These are phyloP conservation scores for Hypocryptadius cinnamomeus DNA, from an alignment of 2,113 vertebrate genomes.

Conservation along the genomic window DNA sequence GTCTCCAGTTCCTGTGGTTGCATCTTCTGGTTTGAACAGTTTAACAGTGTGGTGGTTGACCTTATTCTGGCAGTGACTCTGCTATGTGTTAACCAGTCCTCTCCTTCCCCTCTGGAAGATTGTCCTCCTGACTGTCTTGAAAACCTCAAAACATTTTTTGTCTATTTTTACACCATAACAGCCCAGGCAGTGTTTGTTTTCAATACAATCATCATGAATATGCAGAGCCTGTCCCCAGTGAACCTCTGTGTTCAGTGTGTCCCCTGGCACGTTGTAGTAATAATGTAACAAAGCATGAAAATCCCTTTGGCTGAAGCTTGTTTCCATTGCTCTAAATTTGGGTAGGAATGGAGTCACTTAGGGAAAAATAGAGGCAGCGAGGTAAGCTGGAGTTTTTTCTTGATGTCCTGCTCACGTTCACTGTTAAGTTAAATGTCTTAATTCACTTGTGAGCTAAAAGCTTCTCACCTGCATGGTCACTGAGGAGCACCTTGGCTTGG, in stretches of 20 bases:
- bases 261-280: background rate
- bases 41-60: background rate
- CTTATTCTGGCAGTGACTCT: background rate
- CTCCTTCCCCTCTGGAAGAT: background rate
- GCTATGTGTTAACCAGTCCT: background rate
- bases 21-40: background rate
- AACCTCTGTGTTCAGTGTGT: background rate
- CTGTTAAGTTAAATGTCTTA: background rate
- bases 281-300: background rate
- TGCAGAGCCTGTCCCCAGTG: background rate
- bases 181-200: background rate
- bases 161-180: background rate
- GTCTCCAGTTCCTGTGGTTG: background rate
- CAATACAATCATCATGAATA: background rate
- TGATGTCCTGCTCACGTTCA: background rate
- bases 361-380: background rate
- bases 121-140: background rate
- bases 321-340: constrained; percentile 21
- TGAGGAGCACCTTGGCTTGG: background rate
- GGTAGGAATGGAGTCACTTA: constrained; percentile 19
- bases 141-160: background rate
- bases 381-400: background rate
- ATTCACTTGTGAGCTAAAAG: background rate
- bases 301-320: background rate
- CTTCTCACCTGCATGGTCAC: background rate